Base-by-base conservation (phyloP, 1,140 invertebrate species). In the Nautilus pompilius region DNA sequence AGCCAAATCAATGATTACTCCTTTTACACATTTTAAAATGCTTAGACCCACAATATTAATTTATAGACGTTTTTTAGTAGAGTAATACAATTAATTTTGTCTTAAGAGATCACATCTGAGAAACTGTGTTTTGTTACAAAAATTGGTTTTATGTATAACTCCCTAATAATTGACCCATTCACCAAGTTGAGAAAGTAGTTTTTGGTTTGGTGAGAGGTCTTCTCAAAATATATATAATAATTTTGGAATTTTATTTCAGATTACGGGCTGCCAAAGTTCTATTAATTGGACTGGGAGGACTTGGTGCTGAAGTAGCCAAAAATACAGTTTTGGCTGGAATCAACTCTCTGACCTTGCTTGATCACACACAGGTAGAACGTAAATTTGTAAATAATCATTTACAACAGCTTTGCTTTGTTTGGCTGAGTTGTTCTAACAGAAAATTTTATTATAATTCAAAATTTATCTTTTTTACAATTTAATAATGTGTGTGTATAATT, bases 241-340 rank as follows among this genome's bases (percentile, higher is more conserved):
- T n/a, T n/a, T n/a, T n/a, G n/a, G 30, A 45, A 36, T 58, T 30
- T 63, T 65, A 62, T 79, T 79, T 22, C 78, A 95, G 94, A 70
- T 83, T 99, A 69, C 88, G 95, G 63, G 87, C 89, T 30, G 87
- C 95, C 0, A 89, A 88, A 82, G 87, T 99, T 60, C 84, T 99
- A 15, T 83, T 99, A 17, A 90, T 96, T 72, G 95, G 95, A 22
- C 68, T 98, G 15, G 88, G 89, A 80, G 95, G 95, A 15, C 84
- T 98, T 26, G 95, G 93, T 33, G 94, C 95, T 28, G 97, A 99
- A 87, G 88, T 97, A 46, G 90, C 92, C 0, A 99, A 99, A 80
- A 99, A 99, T 85, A 89, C 99, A 57, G 91, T 99, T 72, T 83
- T 99, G 22, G 89, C 93, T 54, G 97, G 97, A 46, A 90, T 99